These are phyloP conservation scores for Pelosia muscerda DNA, from an alignment of 2,888 invertebrate genomes.

Conservation along the genomic window DNA sequence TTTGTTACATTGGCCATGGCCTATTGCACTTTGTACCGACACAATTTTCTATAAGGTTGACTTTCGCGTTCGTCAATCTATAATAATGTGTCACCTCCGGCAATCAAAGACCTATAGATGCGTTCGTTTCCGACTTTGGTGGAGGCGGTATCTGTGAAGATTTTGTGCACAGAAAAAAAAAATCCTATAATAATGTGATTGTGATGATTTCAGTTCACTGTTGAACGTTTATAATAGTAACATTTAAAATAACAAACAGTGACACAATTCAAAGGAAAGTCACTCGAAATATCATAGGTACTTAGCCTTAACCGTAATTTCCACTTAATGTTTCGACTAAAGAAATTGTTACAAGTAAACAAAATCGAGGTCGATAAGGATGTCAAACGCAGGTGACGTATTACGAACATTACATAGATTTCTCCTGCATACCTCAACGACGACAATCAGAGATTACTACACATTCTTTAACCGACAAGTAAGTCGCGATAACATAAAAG, in stretches of 20 bases:
- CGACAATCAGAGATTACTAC: slow-evolving; percentile 65
- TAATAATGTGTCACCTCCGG: no score
- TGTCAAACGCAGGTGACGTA: slow-evolving; percentile 10
- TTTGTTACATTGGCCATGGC: slow-evolving; percentile 2
- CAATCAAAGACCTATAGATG: no score
- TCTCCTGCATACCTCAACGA: slow-evolving; percentile 46
- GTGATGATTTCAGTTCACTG: neutral
- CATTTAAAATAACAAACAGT: neutral
- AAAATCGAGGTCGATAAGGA: slow-evolving; percentile 8
- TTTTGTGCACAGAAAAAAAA: no score
- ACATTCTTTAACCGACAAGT: slow-evolving; percentile 60
- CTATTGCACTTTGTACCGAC: neutral
- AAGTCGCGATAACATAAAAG: slow-evolving; percentile 61
- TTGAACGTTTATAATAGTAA: neutral
- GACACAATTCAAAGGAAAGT: neutral
- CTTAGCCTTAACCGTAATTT: neutral
- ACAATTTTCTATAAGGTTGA: neutral
- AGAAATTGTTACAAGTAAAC: slow-evolving; percentile 6
- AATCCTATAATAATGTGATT: no score
- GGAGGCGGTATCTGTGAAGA: no score
- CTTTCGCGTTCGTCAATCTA: neutral
- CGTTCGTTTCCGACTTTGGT: no score
- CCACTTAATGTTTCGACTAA: neutral
- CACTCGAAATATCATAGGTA: neutral
- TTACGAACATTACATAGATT: slow-evolving; percentile 29